Percentiles rank a stretch among this genome's conserved stretches.
Evolutionary conservation across 2,797 vertebrate species (phyloP).

Genomic region (Synanceia verrucosa): DNA sequence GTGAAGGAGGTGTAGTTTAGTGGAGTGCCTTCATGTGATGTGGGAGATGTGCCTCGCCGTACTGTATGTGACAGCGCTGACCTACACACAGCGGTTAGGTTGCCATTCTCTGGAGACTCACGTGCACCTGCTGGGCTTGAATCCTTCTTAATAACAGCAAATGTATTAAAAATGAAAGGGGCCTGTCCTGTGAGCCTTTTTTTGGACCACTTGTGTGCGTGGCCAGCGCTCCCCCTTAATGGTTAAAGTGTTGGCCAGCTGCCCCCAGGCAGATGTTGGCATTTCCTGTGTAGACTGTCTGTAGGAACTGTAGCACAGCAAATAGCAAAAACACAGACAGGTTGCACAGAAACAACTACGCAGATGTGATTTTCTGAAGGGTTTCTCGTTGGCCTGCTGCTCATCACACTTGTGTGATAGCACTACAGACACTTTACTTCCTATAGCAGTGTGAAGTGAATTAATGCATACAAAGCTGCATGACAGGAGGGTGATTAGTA

Average conservation of each 20-base stretch:
- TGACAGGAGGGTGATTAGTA: neutral
- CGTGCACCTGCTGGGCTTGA: slow-evolving; percentile 21
- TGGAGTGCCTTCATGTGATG: neutral
- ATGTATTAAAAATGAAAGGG: slow-evolving; percentile 20
- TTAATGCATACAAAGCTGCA: slow-evolving; percentile 25
- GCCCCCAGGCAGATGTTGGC: slow-evolving; percentile 67
- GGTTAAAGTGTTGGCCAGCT: slow-evolving; percentile 55
- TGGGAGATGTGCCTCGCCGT: slow-evolving; percentile 1
- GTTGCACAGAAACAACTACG: slow-evolving; percentile 38
- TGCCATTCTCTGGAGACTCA: slow-evolving; percentile 31
- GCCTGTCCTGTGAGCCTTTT: slow-evolving; percentile 31
- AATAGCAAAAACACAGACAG: slow-evolving; percentile 36
- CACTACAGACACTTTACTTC: slow-evolving; percentile 15
- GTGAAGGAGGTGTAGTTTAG: slow-evolving; percentile 11
- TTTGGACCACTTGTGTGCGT: slow-evolving; percentile 19
- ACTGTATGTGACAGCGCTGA: slow-evolving; percentile 35
- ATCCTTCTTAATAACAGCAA: slow-evolving; percentile 29
- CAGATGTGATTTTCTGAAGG: slow-evolving; percentile 53
- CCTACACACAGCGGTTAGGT: slow-evolving; percentile 26
- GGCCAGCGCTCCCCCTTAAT: slow-evolving; percentile 34
- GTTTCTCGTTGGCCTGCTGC: slow-evolving; percentile 24
- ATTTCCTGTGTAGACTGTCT: slow-evolving; percentile 58
- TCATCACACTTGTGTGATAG: slow-evolving; percentile 15
- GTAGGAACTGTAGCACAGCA: slow-evolving; percentile 55
- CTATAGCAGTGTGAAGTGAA: slow-evolving; percentile 20